Conservation (phyloP, 2,888 invertebrate genomes). For the Atethmia centrago region DNA sequence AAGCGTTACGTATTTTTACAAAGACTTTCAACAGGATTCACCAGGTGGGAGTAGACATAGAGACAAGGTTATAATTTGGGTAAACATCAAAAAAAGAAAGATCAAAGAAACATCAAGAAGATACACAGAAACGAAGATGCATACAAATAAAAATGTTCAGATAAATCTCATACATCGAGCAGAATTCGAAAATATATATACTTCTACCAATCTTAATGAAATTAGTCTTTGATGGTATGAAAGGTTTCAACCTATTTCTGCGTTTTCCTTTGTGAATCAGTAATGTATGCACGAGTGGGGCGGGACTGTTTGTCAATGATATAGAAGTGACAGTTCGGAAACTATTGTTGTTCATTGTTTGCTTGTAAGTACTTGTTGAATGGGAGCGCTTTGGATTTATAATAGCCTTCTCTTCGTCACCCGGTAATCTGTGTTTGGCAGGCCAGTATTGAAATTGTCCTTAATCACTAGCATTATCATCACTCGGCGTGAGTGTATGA, state of each 20-base stretch:
- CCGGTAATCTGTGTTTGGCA: neutral
- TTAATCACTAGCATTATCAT: neutral
- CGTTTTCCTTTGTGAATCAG: conserved; percentile 62
- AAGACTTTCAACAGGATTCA: neutral
- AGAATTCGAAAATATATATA: neutral
- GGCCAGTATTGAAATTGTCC: neutral
- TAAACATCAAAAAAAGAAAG: neutral
- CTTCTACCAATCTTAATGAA: no score
- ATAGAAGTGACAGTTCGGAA: conserved; percentile 54
- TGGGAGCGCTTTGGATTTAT: conserved; percentile 24
- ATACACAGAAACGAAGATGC: neutral
- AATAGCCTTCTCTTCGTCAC: conserved; percentile 26
- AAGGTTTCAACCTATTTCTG: conserved; percentile 49
- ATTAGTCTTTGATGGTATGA: conserved; percentile 60
- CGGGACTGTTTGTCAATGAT: conserved; percentile 56
- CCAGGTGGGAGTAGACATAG: no score
- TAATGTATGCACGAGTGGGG: conserved; percentile 67
- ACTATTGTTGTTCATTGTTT: conserved; percentile 58
- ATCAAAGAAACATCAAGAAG: neutral
- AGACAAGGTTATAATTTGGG: neutral
- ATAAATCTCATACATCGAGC: neutral
- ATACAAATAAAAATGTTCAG: neutral
- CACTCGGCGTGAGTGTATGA: no score
- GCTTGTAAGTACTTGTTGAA: conserved; percentile 45
- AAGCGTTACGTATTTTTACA: no score